Evolutionary conservation across 2,797 vertebrate genomes (phyloP).

Genomic region (Setipinna tenuifilis): DNA sequence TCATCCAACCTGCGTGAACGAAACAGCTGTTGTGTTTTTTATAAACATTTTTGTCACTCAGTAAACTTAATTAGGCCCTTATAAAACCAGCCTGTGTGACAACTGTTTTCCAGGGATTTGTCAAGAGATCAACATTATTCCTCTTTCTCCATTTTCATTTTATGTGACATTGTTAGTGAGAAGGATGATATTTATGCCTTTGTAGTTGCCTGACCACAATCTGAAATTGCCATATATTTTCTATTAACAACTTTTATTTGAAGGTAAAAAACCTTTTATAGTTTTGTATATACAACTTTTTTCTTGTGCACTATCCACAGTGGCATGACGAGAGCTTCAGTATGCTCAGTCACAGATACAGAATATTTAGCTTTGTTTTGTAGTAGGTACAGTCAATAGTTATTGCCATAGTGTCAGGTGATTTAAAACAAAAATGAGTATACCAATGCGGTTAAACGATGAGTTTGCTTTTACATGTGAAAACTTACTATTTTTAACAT

Average conservation of each 20-base stretch:
- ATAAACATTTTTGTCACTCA: slow-evolving; percentile 19
- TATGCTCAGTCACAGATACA: slow-evolving; percentile 68
- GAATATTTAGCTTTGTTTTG: slow-evolving; percentile 69
- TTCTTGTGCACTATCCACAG: slow-evolving; percentile 63
- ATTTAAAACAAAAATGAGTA: slow-evolving; percentile 72
- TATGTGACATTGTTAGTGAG: slow-evolving; percentile 22
- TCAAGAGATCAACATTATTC: background rate
- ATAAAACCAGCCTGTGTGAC: slow-evolving; percentile 2
- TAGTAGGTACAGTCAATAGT: slow-evolving; percentile 47
- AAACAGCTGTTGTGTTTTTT: slow-evolving; percentile 20
- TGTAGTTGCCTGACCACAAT: slow-evolving; percentile 61
- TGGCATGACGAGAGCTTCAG: slow-evolving; percentile 64
- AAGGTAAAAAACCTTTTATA: slow-evolving; percentile 61
- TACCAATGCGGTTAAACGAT: slow-evolving; percentile 64
- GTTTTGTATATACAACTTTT: slow-evolving; percentile 65
- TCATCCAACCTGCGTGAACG: slow-evolving; percentile 11
- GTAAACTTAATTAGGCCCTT: slow-evolving; percentile 17
- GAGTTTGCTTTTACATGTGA: slow-evolving; percentile 46
- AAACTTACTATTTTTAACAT: slow-evolving; percentile 63
- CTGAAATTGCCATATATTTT: slow-evolving; percentile 46
- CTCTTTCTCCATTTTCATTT: background rate
- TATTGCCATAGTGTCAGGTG: slow-evolving; percentile 72
- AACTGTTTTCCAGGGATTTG: slow-evolving; percentile 1
- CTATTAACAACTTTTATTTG: slow-evolving; percentile 59
- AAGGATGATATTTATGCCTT: slow-evolving; percentile 57